Percentiles rank a stretch among this genome's conserved stretches.
phyloP scores from a whole-genome alignment of 2,888 invertebrate genomes.

The Nineta flava region DNA sequence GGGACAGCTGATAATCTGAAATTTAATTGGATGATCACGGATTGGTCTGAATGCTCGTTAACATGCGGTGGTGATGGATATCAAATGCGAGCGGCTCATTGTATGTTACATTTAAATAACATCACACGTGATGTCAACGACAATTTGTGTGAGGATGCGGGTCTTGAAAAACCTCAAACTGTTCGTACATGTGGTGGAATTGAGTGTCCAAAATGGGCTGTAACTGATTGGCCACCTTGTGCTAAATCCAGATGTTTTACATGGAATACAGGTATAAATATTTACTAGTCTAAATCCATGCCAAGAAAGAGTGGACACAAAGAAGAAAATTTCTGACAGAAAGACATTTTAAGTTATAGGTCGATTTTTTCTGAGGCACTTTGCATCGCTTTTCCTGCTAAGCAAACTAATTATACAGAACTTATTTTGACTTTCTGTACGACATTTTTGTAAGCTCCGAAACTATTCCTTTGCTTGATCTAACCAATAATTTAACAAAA shows the following conservation, averaged over 20 bases:
- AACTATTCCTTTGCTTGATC: no score
- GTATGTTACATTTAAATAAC: constrained; percentile 43
- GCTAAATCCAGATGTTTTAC: constrained; percentile 58
- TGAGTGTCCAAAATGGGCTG: constrained; percentile 58
- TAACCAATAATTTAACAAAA: neutral
- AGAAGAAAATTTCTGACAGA: no score
- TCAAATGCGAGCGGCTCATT: constrained; percentile 53
- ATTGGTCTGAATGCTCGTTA: constrained; percentile 77
- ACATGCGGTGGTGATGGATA: constrained; percentile 65
- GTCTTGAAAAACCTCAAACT: constrained; percentile 43
- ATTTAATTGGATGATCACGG: constrained; percentile 66
- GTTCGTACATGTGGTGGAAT: constrained; percentile 48
- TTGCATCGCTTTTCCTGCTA: no score
- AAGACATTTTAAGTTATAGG: no score
- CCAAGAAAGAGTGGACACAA: no score
- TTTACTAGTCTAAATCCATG: neutral
- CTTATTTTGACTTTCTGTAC: no score
- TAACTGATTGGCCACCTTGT: constrained; percentile 55
- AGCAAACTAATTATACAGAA: no score
- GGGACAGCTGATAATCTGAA: constrained; percentile 32
- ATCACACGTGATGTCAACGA: constrained; percentile 42
- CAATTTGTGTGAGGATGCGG: constrained; percentile 53
- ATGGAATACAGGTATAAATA: constrained; percentile 43
- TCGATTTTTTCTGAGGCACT: no score
- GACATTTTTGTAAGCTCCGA: no score